Percentiles rank a stretch among this genome's conserved stretches.
These are phyloP conservation scores for Rhynchomys soricoides DNA, from an alignment of 2,113 vertebrate genomes.

Conservation along the genomic window DNA sequence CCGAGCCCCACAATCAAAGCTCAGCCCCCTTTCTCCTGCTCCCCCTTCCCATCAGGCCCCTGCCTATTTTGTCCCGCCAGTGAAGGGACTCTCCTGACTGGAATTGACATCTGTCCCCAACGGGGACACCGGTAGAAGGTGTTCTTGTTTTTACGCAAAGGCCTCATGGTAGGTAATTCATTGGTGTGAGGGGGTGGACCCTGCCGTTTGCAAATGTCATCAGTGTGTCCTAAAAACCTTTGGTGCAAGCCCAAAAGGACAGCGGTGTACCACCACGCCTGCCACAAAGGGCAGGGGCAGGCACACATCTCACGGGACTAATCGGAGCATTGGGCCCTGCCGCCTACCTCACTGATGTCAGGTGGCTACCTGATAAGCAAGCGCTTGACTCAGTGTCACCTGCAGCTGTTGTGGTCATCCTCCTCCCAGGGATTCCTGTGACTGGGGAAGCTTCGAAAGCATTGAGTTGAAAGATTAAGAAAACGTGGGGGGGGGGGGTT, in stretches of 20 bases:
- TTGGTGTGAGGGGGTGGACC: background rate
- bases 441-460: slow-evolving; percentile 66
- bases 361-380: background rate
- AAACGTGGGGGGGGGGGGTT: background rate
- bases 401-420: background rate
- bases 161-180: slow-evolving; percentile 83
- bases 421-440: slow-evolving; percentile 72
- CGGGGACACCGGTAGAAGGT: slow-evolving; percentile 81
- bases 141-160: slow-evolving; percentile 79
- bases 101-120: background rate
- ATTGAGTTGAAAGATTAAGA: slow-evolving; percentile 66
- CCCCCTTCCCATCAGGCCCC: too few species aligned
- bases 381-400: background rate
- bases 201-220: slow-evolving; percentile 46
- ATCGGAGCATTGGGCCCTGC: background rate
- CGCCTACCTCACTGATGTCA: background rate
- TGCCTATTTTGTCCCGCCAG: background rate
- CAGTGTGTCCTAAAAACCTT: slow-evolving; percentile 51
- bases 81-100: slow-evolving; percentile 74
- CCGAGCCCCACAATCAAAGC: slow-evolving; percentile 42
- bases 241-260: background rate
- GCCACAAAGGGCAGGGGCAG: slow-evolving; percentile 28
- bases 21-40: background rate
- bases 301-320: background rate
- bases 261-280: background rate